A percentile compares a stretch with the other conserved stretches of the same genome.
These are phyloP conservation scores for Chrysomela aeneicollis DNA, from an alignment of 2,888 invertebrate species.

Conservation along the genomic window DNA sequence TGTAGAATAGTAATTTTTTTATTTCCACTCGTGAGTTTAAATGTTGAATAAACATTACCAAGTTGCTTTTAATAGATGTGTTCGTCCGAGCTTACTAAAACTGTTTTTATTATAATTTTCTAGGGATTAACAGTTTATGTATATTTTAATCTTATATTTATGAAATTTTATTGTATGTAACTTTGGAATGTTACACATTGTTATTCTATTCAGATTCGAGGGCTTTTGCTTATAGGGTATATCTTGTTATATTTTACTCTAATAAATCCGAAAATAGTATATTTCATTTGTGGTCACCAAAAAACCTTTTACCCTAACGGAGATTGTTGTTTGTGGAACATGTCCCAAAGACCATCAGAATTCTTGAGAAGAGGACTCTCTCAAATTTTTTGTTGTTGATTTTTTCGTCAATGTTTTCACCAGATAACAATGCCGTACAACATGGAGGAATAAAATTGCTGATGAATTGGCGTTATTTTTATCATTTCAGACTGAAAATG, in stretches of 20 bases:
- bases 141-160: slow-evolving; percentile 47
- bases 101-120: slow-evolving; percentile 43
- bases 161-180: slow-evolving; percentile 45
- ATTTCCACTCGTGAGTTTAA: slow-evolving; percentile 23
- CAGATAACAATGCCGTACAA: too few relatives aligned
- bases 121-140: slow-evolving; percentile 44
- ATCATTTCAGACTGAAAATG: too few relatives aligned
- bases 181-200: slow-evolving; percentile 57
- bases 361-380: too few relatives aligned
- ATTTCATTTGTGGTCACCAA: neutral
- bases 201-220: slow-evolving; percentile 54
- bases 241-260: slow-evolving; percentile 56
- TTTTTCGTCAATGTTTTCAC: too few relatives aligned
- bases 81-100: slow-evolving; percentile 37
- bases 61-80: slow-evolving; percentile 28
- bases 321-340: too few relatives aligned
- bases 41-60: slow-evolving; percentile 33
- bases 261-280: slow-evolving; percentile 42
- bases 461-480: too few relatives aligned
- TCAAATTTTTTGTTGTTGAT: too few relatives aligned
- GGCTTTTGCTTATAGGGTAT: slow-evolving; percentile 56
- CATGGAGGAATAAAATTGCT: too few relatives aligned
- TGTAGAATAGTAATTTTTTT: slow-evolving; percentile 47
- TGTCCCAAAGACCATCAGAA: too few relatives aligned
- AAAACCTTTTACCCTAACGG: neutral